A percentile compares a stretch with the other conserved stretches of the same genome.
phyloP scores from a whole-genome alignment of 2,888 invertebrate species.

The Sialis fuliginosa region DNA sequence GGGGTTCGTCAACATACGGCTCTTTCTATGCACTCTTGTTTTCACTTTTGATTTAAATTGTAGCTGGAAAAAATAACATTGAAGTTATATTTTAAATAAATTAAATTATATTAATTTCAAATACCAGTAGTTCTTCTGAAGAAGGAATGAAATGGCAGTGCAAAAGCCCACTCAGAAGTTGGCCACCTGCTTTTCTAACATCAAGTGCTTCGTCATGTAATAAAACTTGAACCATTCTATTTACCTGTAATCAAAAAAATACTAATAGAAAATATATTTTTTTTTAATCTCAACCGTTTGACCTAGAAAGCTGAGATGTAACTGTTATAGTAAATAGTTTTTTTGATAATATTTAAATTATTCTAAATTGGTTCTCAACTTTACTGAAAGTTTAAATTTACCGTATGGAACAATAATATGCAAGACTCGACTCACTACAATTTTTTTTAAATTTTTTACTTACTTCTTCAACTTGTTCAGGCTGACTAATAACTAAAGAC shows the following conservation, averaged over 20 bases:
- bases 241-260: conserved; percentile 23
- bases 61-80: neutral
- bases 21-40: conserved; percentile 21
- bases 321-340: no score
- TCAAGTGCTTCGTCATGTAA: conserved; percentile 56
- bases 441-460: conserved; percentile 1
- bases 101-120: conserved; percentile 11
- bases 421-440: no score
- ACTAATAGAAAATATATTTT: neutral
- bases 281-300: neutral
- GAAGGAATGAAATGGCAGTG: conserved; percentile 64
- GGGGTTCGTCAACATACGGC: neutral
- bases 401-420: no score
- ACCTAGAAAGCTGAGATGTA: no score
- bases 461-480: conserved; percentile 33
- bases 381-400: no score
- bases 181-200: conserved; percentile 67
- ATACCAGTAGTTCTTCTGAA: conserved; percentile 37
- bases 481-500: conserved; percentile 36
- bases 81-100: neutral
- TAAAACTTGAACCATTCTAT: conserved; percentile 40
- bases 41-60: conserved; percentile 35
- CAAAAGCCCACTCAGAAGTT: conserved; percentile 68
- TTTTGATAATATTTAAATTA: no score
- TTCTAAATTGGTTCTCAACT: no score